These are phyloP conservation scores for Bagarius yarrelli DNA, from an alignment of 2,113 vertebrate genomes.

Conservation along the genomic window DNA sequence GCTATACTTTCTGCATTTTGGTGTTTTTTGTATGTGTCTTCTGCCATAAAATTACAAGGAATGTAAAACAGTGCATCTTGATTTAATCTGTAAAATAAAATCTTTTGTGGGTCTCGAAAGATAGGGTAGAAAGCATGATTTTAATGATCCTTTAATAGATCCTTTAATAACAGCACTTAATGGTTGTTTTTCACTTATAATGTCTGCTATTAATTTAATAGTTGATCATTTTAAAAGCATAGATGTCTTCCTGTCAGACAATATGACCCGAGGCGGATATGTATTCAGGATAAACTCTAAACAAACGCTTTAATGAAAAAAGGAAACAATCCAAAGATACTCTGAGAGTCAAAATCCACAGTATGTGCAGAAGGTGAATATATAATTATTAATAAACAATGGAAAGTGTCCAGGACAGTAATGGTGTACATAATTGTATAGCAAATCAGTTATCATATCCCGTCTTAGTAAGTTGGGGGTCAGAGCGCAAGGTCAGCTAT, in stretches of 20 bases:
- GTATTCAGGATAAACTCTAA: neutral
- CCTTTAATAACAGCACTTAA: too few relatives aligned
- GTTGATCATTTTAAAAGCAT: neutral
- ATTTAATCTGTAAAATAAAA: neutral
- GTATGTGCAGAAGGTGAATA: neutral
- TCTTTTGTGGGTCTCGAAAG: neutral
- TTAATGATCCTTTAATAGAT: neutral
- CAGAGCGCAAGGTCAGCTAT: too few relatives aligned
- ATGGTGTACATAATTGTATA: too few relatives aligned
- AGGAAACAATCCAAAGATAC: neutral
- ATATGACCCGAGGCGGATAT: neutral
- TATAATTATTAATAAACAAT: too few relatives aligned
- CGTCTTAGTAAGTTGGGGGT: too few relatives aligned
- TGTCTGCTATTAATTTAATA: neutral
- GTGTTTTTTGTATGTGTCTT: neutral
- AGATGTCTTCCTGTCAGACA: neutral
- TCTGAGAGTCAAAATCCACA: neutral
- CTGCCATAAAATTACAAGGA: neutral
- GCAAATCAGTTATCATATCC: too few relatives aligned
- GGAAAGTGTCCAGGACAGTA: too few relatives aligned
- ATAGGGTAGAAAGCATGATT: neutral
- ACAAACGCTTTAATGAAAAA: neutral
- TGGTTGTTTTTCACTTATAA: neutral
- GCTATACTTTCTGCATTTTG: neutral
- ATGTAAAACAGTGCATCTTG: neutral